phyloP scores from a whole-genome alignment of 2,113 vertebrate species.

The Capricornis sumatraensis region DNA sequence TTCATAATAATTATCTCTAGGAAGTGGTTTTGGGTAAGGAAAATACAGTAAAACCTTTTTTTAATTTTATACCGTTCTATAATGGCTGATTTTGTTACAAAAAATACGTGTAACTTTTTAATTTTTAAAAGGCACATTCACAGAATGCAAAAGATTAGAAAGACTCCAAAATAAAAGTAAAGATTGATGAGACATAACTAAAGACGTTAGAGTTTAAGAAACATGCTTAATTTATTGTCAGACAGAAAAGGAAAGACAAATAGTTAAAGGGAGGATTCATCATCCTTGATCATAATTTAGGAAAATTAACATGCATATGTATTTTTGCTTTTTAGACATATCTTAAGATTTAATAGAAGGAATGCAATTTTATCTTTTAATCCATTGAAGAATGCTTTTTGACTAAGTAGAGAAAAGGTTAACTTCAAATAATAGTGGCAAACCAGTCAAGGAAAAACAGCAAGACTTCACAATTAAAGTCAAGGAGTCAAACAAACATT shows the following conservation, averaged over 20 bases:
- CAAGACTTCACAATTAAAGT: constrained; percentile 68
- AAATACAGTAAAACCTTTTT: neutral
- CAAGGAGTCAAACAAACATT: constrained; percentile 70
- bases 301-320: constrained; percentile 13
- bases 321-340: neutral
- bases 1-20: neutral
- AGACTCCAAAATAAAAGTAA: constrained; percentile 23
- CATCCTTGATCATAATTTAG: constrained; percentile 25
- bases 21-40: neutral
- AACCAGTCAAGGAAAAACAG: constrained; percentile 68
- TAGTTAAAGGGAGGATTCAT: neutral
- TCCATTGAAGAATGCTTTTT: constrained; percentile 48
- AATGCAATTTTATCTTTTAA: constrained; percentile 48
- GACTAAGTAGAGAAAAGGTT: constrained; percentile 62
- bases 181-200: constrained; percentile 15
- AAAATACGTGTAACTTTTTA: neutral
- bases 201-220: constrained; percentile 7
- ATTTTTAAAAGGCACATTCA: neutral
- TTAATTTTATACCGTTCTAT: neutral
- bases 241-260: neutral
- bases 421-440: constrained; percentile 65
- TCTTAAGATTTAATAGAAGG: constrained; percentile 57
- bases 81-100: neutral
- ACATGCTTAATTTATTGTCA: constrained; percentile 1
- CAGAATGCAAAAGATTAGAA: neutral